phyloP scores from a whole-genome alignment of 2,888 invertebrate species.

The Hydropsyche betteni region DNA sequence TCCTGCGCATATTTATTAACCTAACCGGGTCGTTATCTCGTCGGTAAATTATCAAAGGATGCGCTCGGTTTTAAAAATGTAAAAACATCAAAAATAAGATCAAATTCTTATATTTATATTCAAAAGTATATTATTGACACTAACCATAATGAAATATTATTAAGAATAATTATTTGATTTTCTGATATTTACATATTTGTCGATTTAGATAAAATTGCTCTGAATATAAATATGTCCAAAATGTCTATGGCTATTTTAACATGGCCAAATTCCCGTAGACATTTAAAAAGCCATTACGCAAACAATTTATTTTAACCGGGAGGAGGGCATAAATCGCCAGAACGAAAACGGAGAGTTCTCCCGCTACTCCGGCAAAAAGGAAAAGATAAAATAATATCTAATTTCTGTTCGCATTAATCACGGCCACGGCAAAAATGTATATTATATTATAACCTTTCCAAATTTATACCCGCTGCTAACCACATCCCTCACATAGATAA shows the following conservation, averaged over 20 bases:
- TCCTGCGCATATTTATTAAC: slow-evolving; percentile 39
- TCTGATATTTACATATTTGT: too few species aligned
- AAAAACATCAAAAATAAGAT: too few species aligned
- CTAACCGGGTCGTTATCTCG: slow-evolving; percentile 38
- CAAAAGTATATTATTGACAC: too few species aligned
- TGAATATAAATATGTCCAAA: too few species aligned
- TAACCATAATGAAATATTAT: too few species aligned
- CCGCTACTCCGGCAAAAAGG: slow-evolving; percentile 30
- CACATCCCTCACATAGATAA: slow-evolving; percentile 46
- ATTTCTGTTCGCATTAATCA: slow-evolving; percentile 50
- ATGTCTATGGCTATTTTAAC: not conserved
- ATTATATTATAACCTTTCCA: slow-evolving; percentile 45
- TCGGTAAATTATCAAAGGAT: slow-evolving; percentile 30
- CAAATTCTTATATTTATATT: too few species aligned
- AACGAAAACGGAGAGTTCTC: slow-evolving; percentile 27
- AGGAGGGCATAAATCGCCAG: slow-evolving; percentile 37
- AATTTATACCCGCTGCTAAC: slow-evolving; percentile 45
- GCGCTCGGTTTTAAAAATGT: not conserved
- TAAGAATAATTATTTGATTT: too few species aligned
- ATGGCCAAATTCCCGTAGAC: slow-evolving; percentile 16
- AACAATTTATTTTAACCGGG: slow-evolving; percentile 46
- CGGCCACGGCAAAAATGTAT: slow-evolving; percentile 44
- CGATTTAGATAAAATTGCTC: too few species aligned
- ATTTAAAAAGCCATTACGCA: slow-evolving; percentile 50
- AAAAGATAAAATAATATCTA: slow-evolving; percentile 51